Percentiles rank a stretch among this genome's conserved stretches.
These are phyloP conservation scores for Bergia sp. DNA, from an alignment of 92 coral and sea anemone species.

Conservation along the genomic window DNA sequence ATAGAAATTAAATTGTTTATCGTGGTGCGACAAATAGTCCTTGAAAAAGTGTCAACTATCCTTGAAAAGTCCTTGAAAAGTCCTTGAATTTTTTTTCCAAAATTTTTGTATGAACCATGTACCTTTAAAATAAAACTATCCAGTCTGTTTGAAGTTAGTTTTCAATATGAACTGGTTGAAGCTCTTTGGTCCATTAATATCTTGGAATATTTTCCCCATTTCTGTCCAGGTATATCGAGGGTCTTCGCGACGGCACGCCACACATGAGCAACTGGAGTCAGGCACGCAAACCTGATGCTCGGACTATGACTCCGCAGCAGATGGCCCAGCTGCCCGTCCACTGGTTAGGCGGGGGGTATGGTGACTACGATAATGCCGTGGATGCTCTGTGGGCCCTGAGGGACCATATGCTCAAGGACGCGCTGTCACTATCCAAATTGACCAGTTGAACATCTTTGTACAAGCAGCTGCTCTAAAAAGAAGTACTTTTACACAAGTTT, in stretches of 20 bases:
- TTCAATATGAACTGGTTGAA: background rate
- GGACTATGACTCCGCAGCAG: conserved; percentile 89
- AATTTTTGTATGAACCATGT: too few relatives aligned
- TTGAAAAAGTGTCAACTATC: too few relatives aligned
- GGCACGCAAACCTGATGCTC: conserved; percentile 91
- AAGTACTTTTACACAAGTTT: background rate
- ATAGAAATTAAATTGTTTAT: too few relatives aligned
- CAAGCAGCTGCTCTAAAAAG: background rate
- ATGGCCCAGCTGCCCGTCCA: conserved; percentile 95
- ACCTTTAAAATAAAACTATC: background rate
- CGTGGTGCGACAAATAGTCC: too few relatives aligned
- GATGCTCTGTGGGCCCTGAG: conserved; percentile 98
- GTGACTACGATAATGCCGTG: conserved; percentile 91
- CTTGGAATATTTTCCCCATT: background rate
- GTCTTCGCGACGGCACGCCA: conserved; percentile 96
- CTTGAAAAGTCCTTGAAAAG: too few relatives aligned
- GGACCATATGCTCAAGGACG: conserved; percentile 97
- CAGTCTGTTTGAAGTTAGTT: background rate
- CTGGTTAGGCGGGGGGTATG: conserved; percentile 96
- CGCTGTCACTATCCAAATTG: conserved; percentile 79
- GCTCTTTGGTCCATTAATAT: background rate
- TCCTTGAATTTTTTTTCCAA: too few relatives aligned
- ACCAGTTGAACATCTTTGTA: background rate
- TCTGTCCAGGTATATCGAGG: conserved; percentile 87
- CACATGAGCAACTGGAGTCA: conserved; percentile 99